Evolutionary conservation across 2,113 vertebrate species (phyloP).

Genomic region (Podiceps cristatus): DNA sequence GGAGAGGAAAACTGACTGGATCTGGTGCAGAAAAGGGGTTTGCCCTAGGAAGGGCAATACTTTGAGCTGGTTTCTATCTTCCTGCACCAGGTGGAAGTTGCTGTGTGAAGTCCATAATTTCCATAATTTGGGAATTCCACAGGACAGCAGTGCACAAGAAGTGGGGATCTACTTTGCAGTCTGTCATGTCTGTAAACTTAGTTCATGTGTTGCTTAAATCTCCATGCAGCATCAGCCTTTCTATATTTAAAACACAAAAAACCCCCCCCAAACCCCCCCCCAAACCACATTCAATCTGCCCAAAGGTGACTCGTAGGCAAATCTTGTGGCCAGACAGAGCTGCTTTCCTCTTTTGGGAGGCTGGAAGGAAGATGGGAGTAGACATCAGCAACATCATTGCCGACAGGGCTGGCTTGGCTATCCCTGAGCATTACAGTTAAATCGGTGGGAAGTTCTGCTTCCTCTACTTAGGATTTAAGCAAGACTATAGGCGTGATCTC

Average conservation of each 20-base stretch:
- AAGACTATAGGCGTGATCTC: neutral
- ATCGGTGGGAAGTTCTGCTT: neutral
- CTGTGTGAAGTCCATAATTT: neutral
- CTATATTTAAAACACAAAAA: neutral
- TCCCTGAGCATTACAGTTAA: neutral
- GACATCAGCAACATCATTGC: neutral
- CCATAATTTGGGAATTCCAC: neutral
- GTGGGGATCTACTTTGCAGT: neutral
- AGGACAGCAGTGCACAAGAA: neutral
- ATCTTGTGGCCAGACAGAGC: neutral
- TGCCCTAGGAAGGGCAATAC: neutral
- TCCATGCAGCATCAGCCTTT: neutral
- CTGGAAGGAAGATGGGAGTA: neutral
- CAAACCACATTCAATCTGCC: rapidly evolving
- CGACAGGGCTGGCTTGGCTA: neutral
- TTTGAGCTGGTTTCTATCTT: neutral
- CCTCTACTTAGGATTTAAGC: neutral
- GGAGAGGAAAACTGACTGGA: neutral
- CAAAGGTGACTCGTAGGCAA: neutral
- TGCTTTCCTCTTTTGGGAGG: neutral
- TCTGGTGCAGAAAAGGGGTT: neutral
- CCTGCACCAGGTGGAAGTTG: neutral
- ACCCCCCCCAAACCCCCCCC: no score
- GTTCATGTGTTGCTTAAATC: neutral
- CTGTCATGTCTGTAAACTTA: neutral